Conservation (phyloP, 1,140 invertebrate genomes). For the Drosophila punjabiensis region DNA sequence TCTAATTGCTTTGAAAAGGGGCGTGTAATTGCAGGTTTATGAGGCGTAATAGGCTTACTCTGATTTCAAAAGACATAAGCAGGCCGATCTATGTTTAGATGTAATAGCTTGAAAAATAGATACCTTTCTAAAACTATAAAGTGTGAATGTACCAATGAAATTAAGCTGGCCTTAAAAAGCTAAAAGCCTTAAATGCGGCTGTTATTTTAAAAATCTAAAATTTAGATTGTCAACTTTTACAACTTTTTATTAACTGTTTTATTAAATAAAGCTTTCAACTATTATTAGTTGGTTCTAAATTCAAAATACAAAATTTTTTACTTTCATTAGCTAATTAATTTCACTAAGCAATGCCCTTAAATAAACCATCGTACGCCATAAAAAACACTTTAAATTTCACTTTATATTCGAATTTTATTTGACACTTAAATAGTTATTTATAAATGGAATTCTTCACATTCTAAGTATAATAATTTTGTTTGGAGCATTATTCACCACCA, state of each 20-base stretch:
- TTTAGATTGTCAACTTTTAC: too few species aligned
- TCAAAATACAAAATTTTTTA: background rate
- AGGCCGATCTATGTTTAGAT: background rate
- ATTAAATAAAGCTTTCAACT: background rate
- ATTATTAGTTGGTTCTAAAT: background rate
- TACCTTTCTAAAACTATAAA: constrained; percentile 9
- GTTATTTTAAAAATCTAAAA: too few species aligned
- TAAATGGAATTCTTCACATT: background rate
- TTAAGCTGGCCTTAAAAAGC: background rate
- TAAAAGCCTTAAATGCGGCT: too few species aligned
- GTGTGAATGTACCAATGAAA: too few species aligned
- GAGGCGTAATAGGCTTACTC: constrained; percentile 12
- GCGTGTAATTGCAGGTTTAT: constrained; percentile 26
- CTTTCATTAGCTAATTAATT: background rate
- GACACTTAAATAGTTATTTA: constrained; percentile 5
- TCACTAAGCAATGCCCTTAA: too few species aligned
- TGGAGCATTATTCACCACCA: background rate
- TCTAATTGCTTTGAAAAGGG: constrained; percentile 9
- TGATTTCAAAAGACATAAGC: background rate
- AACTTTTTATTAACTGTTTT: background rate
- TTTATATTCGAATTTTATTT: constrained; percentile 21
- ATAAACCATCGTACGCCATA: too few species aligned
- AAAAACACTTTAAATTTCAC: background rate
- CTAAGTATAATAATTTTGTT: constrained; percentile 3
- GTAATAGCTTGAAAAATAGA: background rate